Evolutionary conservation across 2,888 invertebrate genomes (phyloP).

Genomic region (Liodrosophila aerea): DNA sequence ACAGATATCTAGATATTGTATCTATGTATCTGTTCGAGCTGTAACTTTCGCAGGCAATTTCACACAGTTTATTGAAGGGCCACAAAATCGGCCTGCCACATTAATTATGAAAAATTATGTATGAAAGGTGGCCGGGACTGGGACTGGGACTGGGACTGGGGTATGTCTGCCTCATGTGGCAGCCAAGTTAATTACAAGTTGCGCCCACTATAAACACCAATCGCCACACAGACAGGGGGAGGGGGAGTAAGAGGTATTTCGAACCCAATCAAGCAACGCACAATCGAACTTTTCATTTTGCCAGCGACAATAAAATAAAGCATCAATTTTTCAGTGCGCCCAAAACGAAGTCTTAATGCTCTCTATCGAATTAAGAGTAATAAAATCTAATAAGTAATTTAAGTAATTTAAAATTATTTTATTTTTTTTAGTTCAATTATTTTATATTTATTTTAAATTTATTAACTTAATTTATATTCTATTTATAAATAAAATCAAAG

Average conservation of each 20-base stretch:
- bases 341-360: background rate
- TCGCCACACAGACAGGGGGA: slow-evolving; percentile 12
- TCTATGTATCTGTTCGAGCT: slow-evolving; percentile 24
- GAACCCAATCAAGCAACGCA: slow-evolving; percentile 67
- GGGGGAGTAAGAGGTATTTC: slow-evolving; percentile 19
- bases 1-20: slow-evolving; percentile 1
- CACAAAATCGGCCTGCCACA: slow-evolving; percentile 43
- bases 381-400: too few relatives aligned
- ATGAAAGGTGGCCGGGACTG: slow-evolving; percentile 42
- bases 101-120: slow-evolving; percentile 63
- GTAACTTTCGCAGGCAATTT: slow-evolving; percentile 65
- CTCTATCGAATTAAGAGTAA: too few relatives aligned
- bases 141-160: too few relatives aligned
- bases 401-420: too few relatives aligned
- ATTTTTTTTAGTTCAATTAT: too few relatives aligned
- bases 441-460: too few relatives aligned
- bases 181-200: slow-evolving; percentile 72
- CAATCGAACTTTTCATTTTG: slow-evolving; percentile 68
- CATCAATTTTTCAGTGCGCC: background rate
- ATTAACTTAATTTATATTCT: too few relatives aligned
- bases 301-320: slow-evolving; percentile 58
- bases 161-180: slow-evolving; percentile 51
- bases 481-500: too few relatives aligned
- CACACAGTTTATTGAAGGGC: slow-evolving; percentile 51
- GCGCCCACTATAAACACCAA: slow-evolving; percentile 70